Base-by-base conservation (phyloP, 37 sponge, comb jelly and placozoan species). In the Halichondria panicea region DNA sequence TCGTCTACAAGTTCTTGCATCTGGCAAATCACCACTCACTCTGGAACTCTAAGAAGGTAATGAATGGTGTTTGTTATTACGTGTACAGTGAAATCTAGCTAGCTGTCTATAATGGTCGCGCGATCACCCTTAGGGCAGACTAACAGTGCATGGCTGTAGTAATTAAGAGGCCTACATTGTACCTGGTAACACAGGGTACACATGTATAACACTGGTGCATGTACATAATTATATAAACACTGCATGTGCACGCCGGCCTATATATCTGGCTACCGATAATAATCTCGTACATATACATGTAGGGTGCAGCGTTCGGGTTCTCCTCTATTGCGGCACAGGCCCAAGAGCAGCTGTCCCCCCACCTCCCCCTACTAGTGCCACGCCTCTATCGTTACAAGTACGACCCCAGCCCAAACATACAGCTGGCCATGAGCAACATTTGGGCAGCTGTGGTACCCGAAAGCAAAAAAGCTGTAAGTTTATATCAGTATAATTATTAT, bases 1-100 rank as follows among this genome's bases (percentile, higher is more conserved):
- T 96, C 12, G 76, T 96, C 36, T 96, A 96, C 81, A 92, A 96
- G 81, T 96, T 96, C 59, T 89, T 96, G 86, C 58, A 78, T 57
- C 79, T 96, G 52, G 89, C 96, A 31, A 92, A 92, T 56, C 89
- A 92, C 58, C 74, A 89, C 45, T 75, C 90, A 30, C 59, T 96
- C 19, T 96, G 96, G 96, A 92, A 85, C 70, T 93, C 93, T 6
- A 88, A 82, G 43, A 93, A 88, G 90, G 93, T 93, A 8, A 18
- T 40, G n/a, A n/a, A n/a, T n/a, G n/a, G n/a, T n/a, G n/a, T n/a
- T n/a, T n/a, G n/a, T n/a, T n/a, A n/a, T n/a, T n/a, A n/a, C n/a
- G n/a, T n/a, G n/a, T n/a, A n/a, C n/a, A n/a, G n/a, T n/a, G n/a
- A n/a, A n/a, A n/a, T n/a, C n/a, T n/a, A n/a, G n/a, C n/a, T n/a